phyloP scores from a whole-genome alignment of 1,140 invertebrate species.

The Sycobia sp. region DNA sequence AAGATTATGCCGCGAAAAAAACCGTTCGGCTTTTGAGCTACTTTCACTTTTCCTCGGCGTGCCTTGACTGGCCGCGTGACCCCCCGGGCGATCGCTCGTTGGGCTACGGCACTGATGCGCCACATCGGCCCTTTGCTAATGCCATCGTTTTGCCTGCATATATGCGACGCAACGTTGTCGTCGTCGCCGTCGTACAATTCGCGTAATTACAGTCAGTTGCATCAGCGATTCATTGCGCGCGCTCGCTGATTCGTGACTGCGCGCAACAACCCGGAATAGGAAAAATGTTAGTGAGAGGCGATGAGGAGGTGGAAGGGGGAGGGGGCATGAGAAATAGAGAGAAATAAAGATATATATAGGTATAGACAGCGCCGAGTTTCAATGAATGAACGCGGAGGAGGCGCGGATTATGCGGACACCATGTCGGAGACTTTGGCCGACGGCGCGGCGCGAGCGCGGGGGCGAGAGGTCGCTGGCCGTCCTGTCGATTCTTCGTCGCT shows the following conservation, averaged over 20 bases:
- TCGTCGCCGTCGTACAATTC: neutral
- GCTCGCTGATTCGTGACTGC: conserved; percentile 20
- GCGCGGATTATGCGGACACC: no score
- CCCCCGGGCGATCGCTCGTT: neutral
- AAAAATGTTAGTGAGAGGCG: neutral
- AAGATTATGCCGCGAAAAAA: neutral
- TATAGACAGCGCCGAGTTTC: no score
- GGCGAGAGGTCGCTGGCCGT: no score
- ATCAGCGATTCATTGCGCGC: conserved; percentile 2
- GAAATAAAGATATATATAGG: no score
- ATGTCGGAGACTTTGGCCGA: no score
- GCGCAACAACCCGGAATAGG: neutral
- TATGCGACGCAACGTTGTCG: neutral
- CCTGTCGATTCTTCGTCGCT: no score
- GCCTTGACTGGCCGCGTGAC: neutral
- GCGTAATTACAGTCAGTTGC: conserved; percentile 23
- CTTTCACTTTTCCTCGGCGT: conserved; percentile 27
- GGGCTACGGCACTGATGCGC: neutral
- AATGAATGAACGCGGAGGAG: no score
- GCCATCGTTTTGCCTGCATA: no score
- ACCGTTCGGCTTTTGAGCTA: conserved; percentile 6
- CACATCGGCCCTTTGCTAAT: conserved; percentile 5
- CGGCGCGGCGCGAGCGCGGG: no score
- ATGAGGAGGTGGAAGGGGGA: no score
- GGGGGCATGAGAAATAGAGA: no score